phyloP scores from a whole-genome alignment of 1,140 invertebrate species.

The Drosophila auraria region DNA sequence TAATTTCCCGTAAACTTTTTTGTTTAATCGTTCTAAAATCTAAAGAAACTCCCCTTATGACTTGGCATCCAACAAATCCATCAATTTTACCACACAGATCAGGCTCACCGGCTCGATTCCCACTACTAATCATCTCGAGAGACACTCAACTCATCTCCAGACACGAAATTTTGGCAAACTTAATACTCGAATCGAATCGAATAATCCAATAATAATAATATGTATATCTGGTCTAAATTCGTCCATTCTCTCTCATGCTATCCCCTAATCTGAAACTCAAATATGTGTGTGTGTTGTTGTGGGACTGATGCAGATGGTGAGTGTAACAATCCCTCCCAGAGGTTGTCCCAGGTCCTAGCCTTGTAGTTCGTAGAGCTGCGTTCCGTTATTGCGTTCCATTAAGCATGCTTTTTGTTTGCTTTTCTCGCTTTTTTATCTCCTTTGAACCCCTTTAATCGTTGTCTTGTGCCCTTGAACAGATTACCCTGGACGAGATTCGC shows the following conservation, averaged over 20 bases:
- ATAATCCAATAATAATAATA: slow-evolving; percentile 17
- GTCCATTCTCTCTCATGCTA: slow-evolving; percentile 70
- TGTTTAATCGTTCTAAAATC: background rate
- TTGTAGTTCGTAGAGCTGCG: slow-evolving; percentile 23
- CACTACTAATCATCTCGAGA: slow-evolving; percentile 51
- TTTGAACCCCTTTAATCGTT: background rate
- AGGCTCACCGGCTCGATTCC: slow-evolving; percentile 28
- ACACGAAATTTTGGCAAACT: slow-evolving; percentile 40
- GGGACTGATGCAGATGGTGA: slow-evolving; percentile 71
- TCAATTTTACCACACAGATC: slow-evolving; percentile 6
- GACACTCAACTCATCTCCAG: slow-evolving; percentile 32
- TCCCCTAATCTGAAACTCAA: slow-evolving; percentile 37
- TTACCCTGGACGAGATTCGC: slow-evolving; percentile 87
- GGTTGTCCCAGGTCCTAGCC: slow-evolving; percentile 21
- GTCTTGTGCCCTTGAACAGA: slow-evolving; percentile 70
- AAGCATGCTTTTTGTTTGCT: slow-evolving; percentile 30
- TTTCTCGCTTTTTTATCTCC: background rate
- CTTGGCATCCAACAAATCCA: slow-evolving; percentile 6
- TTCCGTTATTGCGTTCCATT: slow-evolving; percentile 38
- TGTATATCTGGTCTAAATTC: slow-evolving; percentile 65
- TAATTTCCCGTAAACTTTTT: too few relatives aligned
- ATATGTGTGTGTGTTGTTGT: slow-evolving; percentile 34
- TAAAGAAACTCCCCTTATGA: background rate
- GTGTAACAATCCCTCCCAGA: slow-evolving; percentile 37
- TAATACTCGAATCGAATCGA: background rate